Conservation (phyloP, 2,888 invertebrate species). For the Scaptomyza cyrtandrae region DNA sequence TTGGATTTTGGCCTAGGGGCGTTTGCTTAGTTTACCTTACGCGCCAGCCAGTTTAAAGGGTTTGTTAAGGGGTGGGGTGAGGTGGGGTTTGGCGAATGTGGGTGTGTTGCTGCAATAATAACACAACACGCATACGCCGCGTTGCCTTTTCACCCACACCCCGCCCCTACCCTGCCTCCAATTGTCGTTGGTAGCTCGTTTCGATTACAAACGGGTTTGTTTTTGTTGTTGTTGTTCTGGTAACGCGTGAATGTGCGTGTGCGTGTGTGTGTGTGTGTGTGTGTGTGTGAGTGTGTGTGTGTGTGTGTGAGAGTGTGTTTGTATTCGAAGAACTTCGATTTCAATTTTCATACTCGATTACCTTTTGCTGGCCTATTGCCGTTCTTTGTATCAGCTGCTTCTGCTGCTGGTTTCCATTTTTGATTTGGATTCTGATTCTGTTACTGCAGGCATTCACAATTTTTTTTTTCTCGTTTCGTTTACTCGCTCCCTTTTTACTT, state of each 20-base stretch:
- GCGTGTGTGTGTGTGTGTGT: no score
- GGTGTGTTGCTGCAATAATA: slow-evolving; percentile 44
- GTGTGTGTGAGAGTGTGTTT: slow-evolving; percentile 7
- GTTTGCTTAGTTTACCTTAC: slow-evolving; percentile 52
- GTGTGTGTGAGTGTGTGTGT: no score
- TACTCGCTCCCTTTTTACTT: slow-evolving; percentile 20
- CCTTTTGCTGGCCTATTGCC: slow-evolving; percentile 68
- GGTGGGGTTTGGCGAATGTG: background rate
- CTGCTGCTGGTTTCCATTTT: slow-evolving; percentile 38
- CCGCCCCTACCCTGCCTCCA: slow-evolving; percentile 4
- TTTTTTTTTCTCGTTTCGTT: slow-evolving; percentile 15
- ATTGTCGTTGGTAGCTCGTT: slow-evolving; percentile 45
- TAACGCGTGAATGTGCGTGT: slow-evolving; percentile 4
- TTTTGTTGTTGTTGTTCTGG: slow-evolving; percentile 32
- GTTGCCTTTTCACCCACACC: slow-evolving; percentile 3
- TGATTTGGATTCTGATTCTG: slow-evolving; percentile 53
- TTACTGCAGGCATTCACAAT: slow-evolving; percentile 48
- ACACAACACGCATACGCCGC: slow-evolving; percentile 59
- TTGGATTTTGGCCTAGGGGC: slow-evolving; percentile 42
- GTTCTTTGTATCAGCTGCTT: slow-evolving; percentile 5
- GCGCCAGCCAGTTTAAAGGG: background rate
- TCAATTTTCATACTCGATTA: slow-evolving; percentile 80
- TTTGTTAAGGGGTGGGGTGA: background rate
- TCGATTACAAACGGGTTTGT: slow-evolving; percentile 41
- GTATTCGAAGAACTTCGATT: slow-evolving; percentile 57